Base-by-base conservation (phyloP, 2,113 vertebrate species). In the Phyllostomus discolor region DNA sequence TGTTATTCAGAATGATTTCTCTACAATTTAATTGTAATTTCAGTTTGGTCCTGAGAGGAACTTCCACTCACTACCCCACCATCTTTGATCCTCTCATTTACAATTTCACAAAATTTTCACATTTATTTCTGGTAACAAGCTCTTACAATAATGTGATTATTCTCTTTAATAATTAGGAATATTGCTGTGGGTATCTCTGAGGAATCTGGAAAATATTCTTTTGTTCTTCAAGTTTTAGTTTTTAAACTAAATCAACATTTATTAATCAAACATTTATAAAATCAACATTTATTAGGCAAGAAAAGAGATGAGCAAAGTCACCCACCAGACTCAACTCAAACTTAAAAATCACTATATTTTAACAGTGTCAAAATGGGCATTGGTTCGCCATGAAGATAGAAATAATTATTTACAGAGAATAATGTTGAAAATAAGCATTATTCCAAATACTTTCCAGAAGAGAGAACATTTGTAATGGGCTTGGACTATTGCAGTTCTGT, bases 161-260 rank as follows among this genome's bases (percentile, higher is more conserved):
- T 69, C 4, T 67, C 19, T 79, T 57, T 6, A 86, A 35, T 70
- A 85, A 46, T 41, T 50, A 78, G 3, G 7, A 46, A 59, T 59
- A 72, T 57, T 84, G 31, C 14, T 87, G 1, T 82, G 7, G 2
- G 2, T 52, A 7, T 70, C 38, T 70, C 19, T 83, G 33, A 59
- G 75, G 43, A 88, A 88, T 33, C 2, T 78, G 4, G 3, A 6
- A 87, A 43, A 38, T 80, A 80, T 14, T 66, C 7, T 54, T 59
- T 57, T 57, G 72, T 43, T 52, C 19, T 66, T 31, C 22, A 86
- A 80, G 1, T 52, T 24, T 73, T 83, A 78, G 66, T 79, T 78
- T 91, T 91, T 22, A n/a, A n/a, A n/a, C n/a, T n/a, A 88, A 83
- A 88, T 91, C 24, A 87, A 64, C 31, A 72, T 78, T 64, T 88